phyloP scores from a whole-genome alignment of 2,797 vertebrate species.

The Typhlichthys eigenmanni region DNA sequence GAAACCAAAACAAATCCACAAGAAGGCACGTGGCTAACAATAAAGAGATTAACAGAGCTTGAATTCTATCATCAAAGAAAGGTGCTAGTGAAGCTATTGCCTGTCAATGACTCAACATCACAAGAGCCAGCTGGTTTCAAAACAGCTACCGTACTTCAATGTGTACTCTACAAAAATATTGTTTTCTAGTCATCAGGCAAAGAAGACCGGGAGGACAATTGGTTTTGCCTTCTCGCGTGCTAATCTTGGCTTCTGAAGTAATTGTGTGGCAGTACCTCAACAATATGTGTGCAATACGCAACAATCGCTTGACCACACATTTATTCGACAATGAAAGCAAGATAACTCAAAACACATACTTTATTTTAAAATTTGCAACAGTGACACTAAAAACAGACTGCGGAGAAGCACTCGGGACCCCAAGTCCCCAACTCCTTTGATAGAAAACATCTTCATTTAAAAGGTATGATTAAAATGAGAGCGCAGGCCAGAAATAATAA shows the following conservation, averaged over 20 bases:
- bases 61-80: not conserved
- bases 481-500: conserved; percentile 55
- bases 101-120: too few species aligned
- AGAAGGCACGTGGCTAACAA: conserved; percentile 64
- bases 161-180: too few species aligned
- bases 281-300: not conserved
- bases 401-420: conserved; percentile 64
- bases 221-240: not conserved
- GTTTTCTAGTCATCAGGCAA: too few species aligned
- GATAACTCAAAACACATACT: conserved; percentile 64
- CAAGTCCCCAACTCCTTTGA: conserved; percentile 72
- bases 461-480: conserved; percentile 86
- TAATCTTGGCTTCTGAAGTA: too few species aligned
- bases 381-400: conserved; percentile 67
- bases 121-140: too few species aligned
- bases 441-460: conserved; percentile 69
- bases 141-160: too few species aligned
- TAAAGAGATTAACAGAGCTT: conserved; percentile 16
- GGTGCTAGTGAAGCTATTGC: too few species aligned
- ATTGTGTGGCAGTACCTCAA: not conserved
- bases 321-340: conserved; percentile 33
- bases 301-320: conserved; percentile 5
- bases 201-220: not conserved
- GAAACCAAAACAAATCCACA: conserved; percentile 37
- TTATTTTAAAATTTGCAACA: conserved; percentile 73